Evolutionary conservation across 92 coral and sea anemone species (phyloP), one percentile per base, ranked within the genome.

Genomic region (Porites rus): DNA sequence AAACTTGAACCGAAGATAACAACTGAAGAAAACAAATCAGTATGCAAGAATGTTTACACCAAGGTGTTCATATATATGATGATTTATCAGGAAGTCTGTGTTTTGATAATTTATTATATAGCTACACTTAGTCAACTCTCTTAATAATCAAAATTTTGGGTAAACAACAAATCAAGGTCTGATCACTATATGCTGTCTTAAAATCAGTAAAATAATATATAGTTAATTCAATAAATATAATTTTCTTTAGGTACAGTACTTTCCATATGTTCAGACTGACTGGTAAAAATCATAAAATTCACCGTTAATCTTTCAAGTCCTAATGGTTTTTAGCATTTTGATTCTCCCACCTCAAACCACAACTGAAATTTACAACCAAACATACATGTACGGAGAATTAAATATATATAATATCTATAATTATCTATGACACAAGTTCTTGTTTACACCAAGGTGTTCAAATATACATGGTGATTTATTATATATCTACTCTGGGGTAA

Each of bases 301-400:
- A 69, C 74, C 8, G 74, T 69, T 69, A 69, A 69, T 69, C 74
- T 69, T 17, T 69, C 74, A 69, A 69, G 74, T 69, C 74, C 52
- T 38, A 2, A 69, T 17, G 13, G 74, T 10, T 69, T 69, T 8
- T 24, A 31, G 74, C 74, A 69, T 69, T 69, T 69, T 0, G 54
- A 9, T 24, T 69, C 18, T 38, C 74, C 18, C 74, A 22, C 10
- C 51, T 67, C 25, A 65, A n/a, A 67, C 24, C 24, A 4, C 72
- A 67, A 67, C 72, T 67, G 13, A 22, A 28, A 19, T 69, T 69
- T 69, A 38, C 17, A 17, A 69, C 74, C 54, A 69, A 69, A 69
- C 74, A 69, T 69, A 69, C 74, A 69, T 69, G 74, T 67, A 67
- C 1, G 21, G 72, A 67, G 72, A 67, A 67, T 67, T 69, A 62